Conservation (phyloP, 2,113 vertebrate species). For the Eclectus roratus region DNA sequence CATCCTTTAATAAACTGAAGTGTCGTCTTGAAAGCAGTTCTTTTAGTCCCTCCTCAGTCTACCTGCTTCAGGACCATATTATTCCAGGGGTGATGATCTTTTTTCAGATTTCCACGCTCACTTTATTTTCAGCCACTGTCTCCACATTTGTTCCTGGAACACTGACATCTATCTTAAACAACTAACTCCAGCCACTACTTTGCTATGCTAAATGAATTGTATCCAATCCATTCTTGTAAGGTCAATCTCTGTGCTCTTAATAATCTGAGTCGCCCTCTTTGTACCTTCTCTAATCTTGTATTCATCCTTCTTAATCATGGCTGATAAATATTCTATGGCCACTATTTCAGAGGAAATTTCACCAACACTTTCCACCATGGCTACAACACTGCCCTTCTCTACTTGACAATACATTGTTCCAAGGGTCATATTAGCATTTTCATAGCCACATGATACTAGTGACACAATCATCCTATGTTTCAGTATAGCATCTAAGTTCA, state of each 20-base stretch:
- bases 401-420: background rate
- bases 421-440: background rate
- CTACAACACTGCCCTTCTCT: fast-evolving
- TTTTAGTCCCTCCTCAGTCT: background rate
- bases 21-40: background rate
- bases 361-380: background rate
- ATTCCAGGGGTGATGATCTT: background rate
- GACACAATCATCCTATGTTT: background rate
- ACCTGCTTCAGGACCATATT: background rate
- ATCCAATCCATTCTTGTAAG: background rate
- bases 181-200: background rate
- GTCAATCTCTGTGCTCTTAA: background rate
- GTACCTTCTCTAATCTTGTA: background rate
- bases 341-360: background rate
- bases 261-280: background rate
- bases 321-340: background rate
- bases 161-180: background rate
- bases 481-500: background rate
- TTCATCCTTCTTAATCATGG: background rate
- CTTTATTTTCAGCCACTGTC: background rate
- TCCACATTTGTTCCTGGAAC: background rate
- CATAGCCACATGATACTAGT: background rate
- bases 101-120: background rate
- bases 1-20: background rate
- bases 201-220: background rate